Evolutionary conservation across 2,113 vertebrate genomes (phyloP).

Genomic region (Leucosticte australis): DNA sequence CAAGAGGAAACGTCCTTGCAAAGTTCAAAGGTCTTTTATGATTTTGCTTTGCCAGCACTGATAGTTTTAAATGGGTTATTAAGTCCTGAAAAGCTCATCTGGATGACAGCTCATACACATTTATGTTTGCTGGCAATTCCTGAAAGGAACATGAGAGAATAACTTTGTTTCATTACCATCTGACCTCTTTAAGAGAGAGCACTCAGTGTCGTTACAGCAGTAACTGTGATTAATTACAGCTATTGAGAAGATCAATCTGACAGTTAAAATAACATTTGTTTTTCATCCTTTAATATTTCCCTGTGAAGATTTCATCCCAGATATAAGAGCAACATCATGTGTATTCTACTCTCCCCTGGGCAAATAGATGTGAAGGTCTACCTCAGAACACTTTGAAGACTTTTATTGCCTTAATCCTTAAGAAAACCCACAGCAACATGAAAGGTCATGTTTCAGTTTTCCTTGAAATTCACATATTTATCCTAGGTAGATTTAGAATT

Average conservation of each 20-base stretch:
- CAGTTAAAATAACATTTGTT: constrained; percentile 31
- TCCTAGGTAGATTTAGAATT: not conserved
- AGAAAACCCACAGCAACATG: not conserved
- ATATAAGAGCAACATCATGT: not conserved
- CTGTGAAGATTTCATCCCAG: not conserved
- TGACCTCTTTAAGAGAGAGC: constrained; percentile 34
- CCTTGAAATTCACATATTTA: not conserved
- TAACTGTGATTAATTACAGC: constrained; percentile 45
- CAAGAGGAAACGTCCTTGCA: not conserved
- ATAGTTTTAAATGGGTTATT: constrained; percentile 35
- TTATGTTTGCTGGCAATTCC: not conserved
- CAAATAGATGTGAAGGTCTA: not conserved
- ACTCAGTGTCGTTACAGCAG: constrained; percentile 5
- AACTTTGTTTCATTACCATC: constrained; percentile 51
- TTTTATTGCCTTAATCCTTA: not conserved
- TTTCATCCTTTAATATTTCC: constrained; percentile 6
- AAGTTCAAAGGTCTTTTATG: constrained; percentile 23
- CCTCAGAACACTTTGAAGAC: not conserved
- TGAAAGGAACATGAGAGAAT: constrained; percentile 21
- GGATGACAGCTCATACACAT: not conserved
- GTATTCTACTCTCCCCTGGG: not conserved
- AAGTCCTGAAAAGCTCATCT: constrained; percentile 4
- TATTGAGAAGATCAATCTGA: constrained; percentile 30
- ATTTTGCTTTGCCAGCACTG: constrained; percentile 1
- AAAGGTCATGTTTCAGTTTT: not conserved